Evolutionary conservation across 92 coral and sea anemone genomes (phyloP), one percentile per base, ranked within the genome.

Genomic region (Scolanthus callimorphus): DNA sequence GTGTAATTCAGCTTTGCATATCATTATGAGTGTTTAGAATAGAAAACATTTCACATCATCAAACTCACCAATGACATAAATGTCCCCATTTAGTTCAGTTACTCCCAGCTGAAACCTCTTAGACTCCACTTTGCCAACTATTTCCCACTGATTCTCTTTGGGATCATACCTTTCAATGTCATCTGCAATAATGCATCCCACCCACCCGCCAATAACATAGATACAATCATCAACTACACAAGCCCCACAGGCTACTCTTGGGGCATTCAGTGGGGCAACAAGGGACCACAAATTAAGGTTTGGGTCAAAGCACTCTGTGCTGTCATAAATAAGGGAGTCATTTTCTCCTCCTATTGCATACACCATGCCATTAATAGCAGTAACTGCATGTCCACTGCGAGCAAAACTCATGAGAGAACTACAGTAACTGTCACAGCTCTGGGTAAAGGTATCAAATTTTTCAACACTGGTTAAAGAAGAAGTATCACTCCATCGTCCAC

Each of bases 201-300:
- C 83, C 97, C 97, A 92, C 1, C 99, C 99, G 34, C 99, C 99
- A 59, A 94, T 78, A 30, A 94, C 94, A 83, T 83, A 94, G 45
- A 94, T 81, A 45, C 68, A 88, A 49, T 78, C 91, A 57, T 82
- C 90, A 11, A 88, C 83, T 15, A 81, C 88, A 55, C 88, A 86
- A 12, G 83, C 99, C 29, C 94, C 94, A 45, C 91, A 84, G 0
- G 97, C 96, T 2, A 86, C 97, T 19, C 99, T 81, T 19, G 96
- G 95, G 3, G 85, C 86, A 19, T 59, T 72, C 84, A 94, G 60
- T 1, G 94, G 83, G 13, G 99, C 81, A 11, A 81, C 77, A 39
- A 71, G 39, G 15, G 88, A 71, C 99, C 99, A 94, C 47, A 65
- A 51, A 80, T 89, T 85, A 41, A 70, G 49, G 0, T 70, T 62